Evolutionary conservation across 2,113 vertebrate species (phyloP).

Genomic region (Sphyrna mokarran): DNA sequence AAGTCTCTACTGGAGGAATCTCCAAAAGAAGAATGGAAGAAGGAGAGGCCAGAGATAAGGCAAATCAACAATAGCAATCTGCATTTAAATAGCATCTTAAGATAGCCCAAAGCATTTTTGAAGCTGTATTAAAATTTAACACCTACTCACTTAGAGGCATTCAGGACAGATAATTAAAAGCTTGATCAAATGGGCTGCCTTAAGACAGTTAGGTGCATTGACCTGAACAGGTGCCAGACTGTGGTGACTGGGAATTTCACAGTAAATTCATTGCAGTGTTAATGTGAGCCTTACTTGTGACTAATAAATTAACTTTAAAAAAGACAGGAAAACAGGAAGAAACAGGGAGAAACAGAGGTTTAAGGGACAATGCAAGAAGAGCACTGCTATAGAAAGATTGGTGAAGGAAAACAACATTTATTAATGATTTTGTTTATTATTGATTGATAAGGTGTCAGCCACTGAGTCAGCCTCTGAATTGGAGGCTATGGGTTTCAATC

Average conservation of each 20-base stretch:
- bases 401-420: background rate
- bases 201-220: no score
- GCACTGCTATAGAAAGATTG: background rate
- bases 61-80: background rate
- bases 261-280: no score
- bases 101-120: background rate
- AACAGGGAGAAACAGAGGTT: background rate
- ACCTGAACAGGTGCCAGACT: no score
- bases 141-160: background rate
- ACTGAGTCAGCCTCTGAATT: background rate
- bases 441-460: background rate
- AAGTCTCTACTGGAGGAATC: background rate
- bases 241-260: no score
- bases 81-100: background rate
- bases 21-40: no score
- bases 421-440: background rate
- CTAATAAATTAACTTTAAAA: background rate
- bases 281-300: no score
- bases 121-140: background rate
- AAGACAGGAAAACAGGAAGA: background rate
- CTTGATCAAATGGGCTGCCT: background rate
- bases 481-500: background rate
- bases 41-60: background rate
- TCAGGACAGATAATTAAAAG: background rate
- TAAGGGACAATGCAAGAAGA: background rate